Conservation (phyloP, 2,113 vertebrate genomes). For the Bettongia penicillata region DNA sequence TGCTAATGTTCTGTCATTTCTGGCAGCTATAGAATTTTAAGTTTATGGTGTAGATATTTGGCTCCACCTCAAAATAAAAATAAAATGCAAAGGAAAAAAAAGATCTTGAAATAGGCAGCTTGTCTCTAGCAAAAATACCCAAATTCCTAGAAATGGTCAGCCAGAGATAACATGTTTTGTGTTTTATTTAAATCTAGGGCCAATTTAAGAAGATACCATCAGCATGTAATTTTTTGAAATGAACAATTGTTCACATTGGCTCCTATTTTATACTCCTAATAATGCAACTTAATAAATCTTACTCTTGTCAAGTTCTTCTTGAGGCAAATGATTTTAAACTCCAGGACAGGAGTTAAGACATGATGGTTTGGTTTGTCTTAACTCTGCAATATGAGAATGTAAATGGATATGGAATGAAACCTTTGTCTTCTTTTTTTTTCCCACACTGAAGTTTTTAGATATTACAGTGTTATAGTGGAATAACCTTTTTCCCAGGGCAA, state of each 20-base stretch:
- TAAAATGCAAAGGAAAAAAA: constrained; percentile 83
- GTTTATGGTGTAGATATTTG: constrained; percentile 77
- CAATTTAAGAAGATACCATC: constrained; percentile 71
- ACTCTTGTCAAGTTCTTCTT: constrained; percentile 31
- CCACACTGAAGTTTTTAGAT: neutral
- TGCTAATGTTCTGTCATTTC: constrained; percentile 74
- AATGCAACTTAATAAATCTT: constrained; percentile 51
- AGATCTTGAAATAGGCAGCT: constrained; percentile 81
- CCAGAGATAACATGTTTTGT: constrained; percentile 70
- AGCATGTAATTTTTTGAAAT: constrained; percentile 63
- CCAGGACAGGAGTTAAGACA: neutral
- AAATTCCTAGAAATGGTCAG: constrained; percentile 81
- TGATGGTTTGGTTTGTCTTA: constrained; percentile 19
- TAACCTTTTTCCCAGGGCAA: neutral
- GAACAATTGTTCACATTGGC: constrained; percentile 63
- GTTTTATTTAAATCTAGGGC: constrained; percentile 80
- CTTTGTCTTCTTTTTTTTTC: neutral
- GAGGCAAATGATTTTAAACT: constrained; percentile 48
- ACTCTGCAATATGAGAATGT: neutral
- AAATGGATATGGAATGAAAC: constrained; percentile 44
- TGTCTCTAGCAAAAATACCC: constrained; percentile 77
- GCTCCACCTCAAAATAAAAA: constrained; percentile 80
- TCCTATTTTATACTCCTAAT: constrained; percentile 48
- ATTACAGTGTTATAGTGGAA: neutral
- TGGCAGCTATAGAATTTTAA: constrained; percentile 78